Evolutionary conservation across 2,113 vertebrate genomes (phyloP).

Genomic region (Marmota monax): DNA sequence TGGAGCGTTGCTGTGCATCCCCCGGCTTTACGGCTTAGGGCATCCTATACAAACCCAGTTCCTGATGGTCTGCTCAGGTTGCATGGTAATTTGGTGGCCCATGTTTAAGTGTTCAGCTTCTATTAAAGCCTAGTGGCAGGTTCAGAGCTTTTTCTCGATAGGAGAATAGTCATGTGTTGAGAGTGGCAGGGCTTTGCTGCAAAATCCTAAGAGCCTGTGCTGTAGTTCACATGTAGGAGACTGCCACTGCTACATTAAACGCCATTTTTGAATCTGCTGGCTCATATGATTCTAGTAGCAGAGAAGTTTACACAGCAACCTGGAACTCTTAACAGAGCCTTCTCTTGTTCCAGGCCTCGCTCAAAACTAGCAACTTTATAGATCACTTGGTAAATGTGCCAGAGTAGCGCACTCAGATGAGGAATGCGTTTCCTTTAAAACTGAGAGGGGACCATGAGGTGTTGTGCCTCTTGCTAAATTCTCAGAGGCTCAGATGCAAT

Average conservation of each 20-base stretch:
- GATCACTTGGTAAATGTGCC: not conserved
- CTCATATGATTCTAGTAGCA: not conserved
- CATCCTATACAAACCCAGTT: not conserved
- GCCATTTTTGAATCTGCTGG: not conserved
- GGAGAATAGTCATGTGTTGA: not conserved
- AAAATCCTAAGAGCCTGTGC: not conserved
- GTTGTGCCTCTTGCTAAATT: not conserved
- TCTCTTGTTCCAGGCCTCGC: not conserved
- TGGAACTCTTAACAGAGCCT: not conserved
- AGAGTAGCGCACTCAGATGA: not conserved
- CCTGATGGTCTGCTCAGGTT: not conserved
- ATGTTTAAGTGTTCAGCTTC: not conserved
- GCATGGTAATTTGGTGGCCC: no score
- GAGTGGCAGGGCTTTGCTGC: not conserved
- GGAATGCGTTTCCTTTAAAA: not conserved
- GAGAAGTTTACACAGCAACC: not conserved
- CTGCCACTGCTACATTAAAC: not conserved
- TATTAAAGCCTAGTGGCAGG: not conserved
- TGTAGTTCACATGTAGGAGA: not conserved
- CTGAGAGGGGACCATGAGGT: no score
- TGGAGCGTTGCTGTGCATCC: not conserved
- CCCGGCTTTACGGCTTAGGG: no score
- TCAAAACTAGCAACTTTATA: not conserved
- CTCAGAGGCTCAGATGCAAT: not conserved
- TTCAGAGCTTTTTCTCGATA: not conserved